Conservation (phyloP, 2,888 invertebrate genomes). For the Acanthosepion esculentum region DNA sequence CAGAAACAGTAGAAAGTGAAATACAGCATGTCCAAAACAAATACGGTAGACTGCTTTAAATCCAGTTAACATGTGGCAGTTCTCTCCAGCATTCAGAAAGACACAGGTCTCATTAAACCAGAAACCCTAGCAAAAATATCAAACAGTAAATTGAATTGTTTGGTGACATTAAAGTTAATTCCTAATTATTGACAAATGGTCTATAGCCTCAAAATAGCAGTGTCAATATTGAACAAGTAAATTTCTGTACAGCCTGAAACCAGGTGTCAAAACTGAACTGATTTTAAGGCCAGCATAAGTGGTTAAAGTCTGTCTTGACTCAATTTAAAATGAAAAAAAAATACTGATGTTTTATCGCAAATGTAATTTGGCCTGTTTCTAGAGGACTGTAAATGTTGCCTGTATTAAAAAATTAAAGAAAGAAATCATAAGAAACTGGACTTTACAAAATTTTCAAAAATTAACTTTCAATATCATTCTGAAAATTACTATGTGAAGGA, state of each 20-base stretch:
- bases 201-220: no score
- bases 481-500: no score
- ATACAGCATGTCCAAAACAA: constrained; percentile 74
- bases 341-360: no score
- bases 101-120: constrained; percentile 74
- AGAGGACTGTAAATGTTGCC: no score
- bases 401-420: no score
- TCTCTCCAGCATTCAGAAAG: constrained; percentile 67
- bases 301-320: neutral
- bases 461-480: no score
- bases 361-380: no score
- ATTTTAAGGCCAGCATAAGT: neutral
- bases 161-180: neutral
- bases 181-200: neutral
- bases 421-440: no score
- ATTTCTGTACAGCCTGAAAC: neutral
- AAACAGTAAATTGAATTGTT: neutral
- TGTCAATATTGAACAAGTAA: no score
- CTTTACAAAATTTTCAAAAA: no score
- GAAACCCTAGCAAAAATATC: constrained; percentile 65
- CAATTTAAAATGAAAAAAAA: neutral
- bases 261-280: neutral
- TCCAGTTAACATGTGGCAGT: constrained; percentile 74
- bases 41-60: constrained; percentile 76
- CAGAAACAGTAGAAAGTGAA: constrained; percentile 72